Evolutionary conservation across 92 coral and sea anemone genomes (phyloP).

Genomic region (Paramuricea clavata): DNA sequence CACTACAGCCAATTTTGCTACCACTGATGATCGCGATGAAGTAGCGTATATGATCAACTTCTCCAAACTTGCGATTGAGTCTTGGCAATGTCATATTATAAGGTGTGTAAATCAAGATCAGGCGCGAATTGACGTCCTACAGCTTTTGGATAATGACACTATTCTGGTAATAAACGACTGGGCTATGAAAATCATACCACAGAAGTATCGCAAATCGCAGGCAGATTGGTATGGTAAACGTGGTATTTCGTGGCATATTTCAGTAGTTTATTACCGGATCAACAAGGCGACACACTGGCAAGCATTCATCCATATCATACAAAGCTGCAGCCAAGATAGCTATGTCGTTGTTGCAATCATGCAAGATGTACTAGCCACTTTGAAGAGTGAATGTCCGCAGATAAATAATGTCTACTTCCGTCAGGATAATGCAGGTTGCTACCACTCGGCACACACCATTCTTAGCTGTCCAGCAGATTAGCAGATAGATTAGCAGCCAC

Average conservation of each 20-base stretch:
- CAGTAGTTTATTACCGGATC: constrained; percentile 41
- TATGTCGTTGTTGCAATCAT: constrained; percentile 57
- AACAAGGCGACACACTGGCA: constrained; percentile 49
- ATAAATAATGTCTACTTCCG: constrained; percentile 56
- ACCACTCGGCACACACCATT: constrained; percentile 49
- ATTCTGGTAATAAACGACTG: constrained; percentile 67
- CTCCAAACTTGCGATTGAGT: neutral
- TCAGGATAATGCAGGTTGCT: constrained; percentile 63
- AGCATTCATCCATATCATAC: constrained; percentile 59
- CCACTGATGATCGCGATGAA: neutral
- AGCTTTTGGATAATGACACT: constrained; percentile 47
- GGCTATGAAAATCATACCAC: constrained; percentile 69
- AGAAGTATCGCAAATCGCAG: constrained; percentile 74
- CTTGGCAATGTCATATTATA: neutral
- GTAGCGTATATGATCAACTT: neutral
- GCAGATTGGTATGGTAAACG: constrained; percentile 71
- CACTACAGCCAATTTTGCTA: neutral
- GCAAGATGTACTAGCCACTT: constrained; percentile 23
- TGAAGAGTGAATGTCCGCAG: constrained; percentile 63
- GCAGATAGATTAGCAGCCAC: constrained; percentile 77
- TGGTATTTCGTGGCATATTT: constrained; percentile 70
- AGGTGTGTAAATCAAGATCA: constrained; percentile 59
- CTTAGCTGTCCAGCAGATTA: constrained; percentile 59
- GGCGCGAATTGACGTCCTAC: constrained; percentile 50
- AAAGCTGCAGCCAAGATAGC: constrained; percentile 58